Conservation (phyloP, 1,140 invertebrate genomes). For the Rhizoglyphus robini region DNA sequence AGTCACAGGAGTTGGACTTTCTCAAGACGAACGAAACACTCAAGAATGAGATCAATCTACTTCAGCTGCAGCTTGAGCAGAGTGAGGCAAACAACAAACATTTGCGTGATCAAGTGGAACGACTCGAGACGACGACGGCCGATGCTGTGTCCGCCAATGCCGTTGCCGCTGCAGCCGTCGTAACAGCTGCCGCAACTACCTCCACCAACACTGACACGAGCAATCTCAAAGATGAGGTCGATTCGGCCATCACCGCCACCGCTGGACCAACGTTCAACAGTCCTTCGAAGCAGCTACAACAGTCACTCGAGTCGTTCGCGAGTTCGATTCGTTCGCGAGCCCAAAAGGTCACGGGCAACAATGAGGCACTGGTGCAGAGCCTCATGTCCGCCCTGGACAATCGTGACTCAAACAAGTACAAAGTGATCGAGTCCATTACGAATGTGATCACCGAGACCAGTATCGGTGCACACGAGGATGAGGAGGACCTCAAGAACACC, state of each 20-base stretch:
- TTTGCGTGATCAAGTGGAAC: background rate
- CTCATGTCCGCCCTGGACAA: background rate
- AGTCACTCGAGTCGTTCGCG: background rate
- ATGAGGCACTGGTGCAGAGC: background rate
- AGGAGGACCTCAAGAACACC: background rate
- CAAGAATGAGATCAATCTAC: conserved; percentile 4
- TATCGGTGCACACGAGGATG: background rate
- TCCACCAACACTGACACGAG: background rate
- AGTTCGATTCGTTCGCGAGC: background rate
- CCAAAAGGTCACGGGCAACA: background rate
- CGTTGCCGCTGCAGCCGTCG: background rate
- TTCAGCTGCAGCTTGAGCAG: background rate
- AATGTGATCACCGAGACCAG: background rate
- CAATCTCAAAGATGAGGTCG: background rate
- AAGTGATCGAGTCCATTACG: background rate
- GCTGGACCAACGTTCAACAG: background rate
- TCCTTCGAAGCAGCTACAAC: background rate
- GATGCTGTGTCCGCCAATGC: too few species aligned
- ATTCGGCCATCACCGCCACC: background rate
- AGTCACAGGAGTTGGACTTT: conserved; percentile 19
- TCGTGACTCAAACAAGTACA: background rate
- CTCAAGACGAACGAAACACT: conserved; percentile 15
- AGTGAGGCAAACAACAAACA: background rate
- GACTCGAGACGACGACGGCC: too few species aligned
- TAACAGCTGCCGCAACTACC: background rate